These are phyloP conservation scores for Drosophila nr. perissopoda DNA, from an alignment of 2,888 invertebrate species.

Conservation along the genomic window DNA sequence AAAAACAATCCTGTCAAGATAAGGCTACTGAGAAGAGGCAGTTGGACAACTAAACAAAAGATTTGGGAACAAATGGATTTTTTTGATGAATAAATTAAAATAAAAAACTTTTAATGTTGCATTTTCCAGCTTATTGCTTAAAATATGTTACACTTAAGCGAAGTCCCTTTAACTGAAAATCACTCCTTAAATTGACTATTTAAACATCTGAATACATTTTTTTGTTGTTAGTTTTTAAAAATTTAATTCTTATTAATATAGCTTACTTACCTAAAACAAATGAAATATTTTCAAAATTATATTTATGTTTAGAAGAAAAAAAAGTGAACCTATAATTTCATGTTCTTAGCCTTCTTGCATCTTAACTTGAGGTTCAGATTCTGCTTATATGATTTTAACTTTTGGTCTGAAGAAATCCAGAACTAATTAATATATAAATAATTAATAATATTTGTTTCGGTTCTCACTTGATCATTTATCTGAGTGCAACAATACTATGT, in stretches of 20 bases:
- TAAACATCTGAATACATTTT: background rate
- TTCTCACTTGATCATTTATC: conserved; percentile 13
- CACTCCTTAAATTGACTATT: background rate
- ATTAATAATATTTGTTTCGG: too few relatives aligned
- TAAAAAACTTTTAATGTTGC: background rate
- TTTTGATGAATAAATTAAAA: background rate
- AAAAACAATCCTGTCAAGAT: background rate
- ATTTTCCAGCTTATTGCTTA: background rate
- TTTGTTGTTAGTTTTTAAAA: background rate
- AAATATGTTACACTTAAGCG: background rate
- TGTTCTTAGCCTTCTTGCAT: background rate
- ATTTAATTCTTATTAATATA: background rate
- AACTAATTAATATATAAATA: background rate
- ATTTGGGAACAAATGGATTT: background rate
- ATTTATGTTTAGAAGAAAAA: background rate
- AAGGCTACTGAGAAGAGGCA: background rate
- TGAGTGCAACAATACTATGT: conserved; percentile 13
- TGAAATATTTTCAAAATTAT: fast-evolving
- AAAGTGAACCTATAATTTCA: background rate
- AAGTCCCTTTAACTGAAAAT: background rate
- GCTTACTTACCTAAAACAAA: too few relatives aligned
- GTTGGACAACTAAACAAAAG: background rate
- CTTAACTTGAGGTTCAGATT: background rate
- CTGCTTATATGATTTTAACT: background rate
- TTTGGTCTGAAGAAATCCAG: background rate